Conservation (phyloP, 2,113 vertebrate species). For the Anthoscopus minutus region DNA sequence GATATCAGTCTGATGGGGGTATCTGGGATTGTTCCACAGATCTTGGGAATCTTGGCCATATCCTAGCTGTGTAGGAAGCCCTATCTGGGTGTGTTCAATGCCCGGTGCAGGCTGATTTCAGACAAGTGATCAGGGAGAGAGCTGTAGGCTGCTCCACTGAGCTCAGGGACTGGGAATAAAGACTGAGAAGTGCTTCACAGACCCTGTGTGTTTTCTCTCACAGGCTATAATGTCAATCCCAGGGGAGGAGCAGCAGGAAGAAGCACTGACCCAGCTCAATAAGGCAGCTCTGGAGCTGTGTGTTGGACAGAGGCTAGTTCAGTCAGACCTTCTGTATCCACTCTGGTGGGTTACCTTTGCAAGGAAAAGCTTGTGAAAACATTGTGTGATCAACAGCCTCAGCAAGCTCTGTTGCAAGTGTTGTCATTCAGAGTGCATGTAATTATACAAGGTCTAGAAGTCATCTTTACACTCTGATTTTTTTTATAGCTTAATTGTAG, state of each 20-base stretch:
- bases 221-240: slow-evolving; percentile 73
- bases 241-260: slow-evolving; percentile 62
- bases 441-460: not conserved
- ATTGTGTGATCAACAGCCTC: not conserved
- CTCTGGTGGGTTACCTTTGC: slow-evolving; percentile 69
- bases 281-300: slow-evolving; percentile 70
- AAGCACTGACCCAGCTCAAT: slow-evolving; percentile 72
- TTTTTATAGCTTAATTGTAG: not conserved
- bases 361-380: not conserved
- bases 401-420: not conserved
- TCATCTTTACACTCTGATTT: not conserved
- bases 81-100: not conserved
- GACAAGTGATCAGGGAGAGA: not conserved
- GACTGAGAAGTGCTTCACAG: not conserved
- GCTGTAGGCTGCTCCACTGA: not conserved
- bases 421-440: not conserved
- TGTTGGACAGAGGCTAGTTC: slow-evolving; percentile 25
- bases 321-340: slow-evolving; percentile 52
- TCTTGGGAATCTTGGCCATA: not conserved
- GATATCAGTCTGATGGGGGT: not conserved
- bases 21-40: not conserved
- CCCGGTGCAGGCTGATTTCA: not conserved
- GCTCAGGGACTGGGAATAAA: not conserved
- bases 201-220: not conserved
- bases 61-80: not conserved